Evolutionary conservation across 1,140 invertebrate species (phyloP).

Genomic region (Batillaria attramentaria): DNA sequence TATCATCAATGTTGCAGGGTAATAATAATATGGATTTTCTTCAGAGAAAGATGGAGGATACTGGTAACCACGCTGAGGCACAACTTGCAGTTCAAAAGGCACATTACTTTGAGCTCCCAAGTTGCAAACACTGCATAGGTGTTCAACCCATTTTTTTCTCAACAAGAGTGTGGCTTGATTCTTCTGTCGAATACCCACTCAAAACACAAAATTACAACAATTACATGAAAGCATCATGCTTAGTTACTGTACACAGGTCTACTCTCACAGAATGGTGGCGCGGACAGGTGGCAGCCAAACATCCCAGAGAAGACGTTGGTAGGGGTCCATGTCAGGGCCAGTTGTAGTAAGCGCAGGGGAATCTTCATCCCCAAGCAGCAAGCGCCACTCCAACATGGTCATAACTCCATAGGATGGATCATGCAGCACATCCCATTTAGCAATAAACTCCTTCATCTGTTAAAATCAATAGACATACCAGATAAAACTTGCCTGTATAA

Average conservation of each 20-base stretch:
- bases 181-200: not conserved
- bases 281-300: constrained; percentile 89
- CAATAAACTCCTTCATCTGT: constrained; percentile 79
- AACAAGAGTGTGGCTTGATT: too few relatives aligned
- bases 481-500: too few relatives aligned
- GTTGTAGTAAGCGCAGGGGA: constrained; percentile 41
- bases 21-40: too few relatives aligned
- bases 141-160: too few relatives aligned
- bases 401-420: constrained; percentile 77
- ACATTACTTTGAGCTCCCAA: too few relatives aligned
- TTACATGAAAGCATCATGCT: not conserved
- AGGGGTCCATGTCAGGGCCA: constrained; percentile 78
- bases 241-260: not conserved
- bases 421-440: constrained; percentile 83
- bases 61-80: too few relatives aligned
- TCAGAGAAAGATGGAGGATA: too few relatives aligned
- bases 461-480: constrained; percentile 5
- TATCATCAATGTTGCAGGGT: too few relatives aligned
- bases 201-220: not conserved
- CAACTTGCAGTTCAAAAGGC: too few relatives aligned
- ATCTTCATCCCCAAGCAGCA: constrained; percentile 60
- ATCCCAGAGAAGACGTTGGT: constrained; percentile 88
- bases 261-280: constrained; percentile 78
- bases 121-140: too few relatives aligned
- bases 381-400: constrained; percentile 81